Percentiles rank a stretch among this genome's conserved stretches.
Conservation (phyloP, 1,140 invertebrate genomes). For the Brachionus asplanchnoidis region DNA sequence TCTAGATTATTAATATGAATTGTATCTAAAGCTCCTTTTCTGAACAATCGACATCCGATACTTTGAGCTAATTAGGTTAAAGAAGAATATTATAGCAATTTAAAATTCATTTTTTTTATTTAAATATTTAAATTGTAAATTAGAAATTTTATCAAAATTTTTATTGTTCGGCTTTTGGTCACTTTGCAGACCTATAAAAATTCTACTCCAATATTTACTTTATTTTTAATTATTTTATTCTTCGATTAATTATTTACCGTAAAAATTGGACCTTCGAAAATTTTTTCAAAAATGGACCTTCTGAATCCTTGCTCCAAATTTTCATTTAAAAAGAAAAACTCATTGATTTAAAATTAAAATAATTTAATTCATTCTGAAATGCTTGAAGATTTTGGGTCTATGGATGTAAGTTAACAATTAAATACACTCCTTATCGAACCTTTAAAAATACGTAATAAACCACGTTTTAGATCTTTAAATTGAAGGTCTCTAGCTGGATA, state of each 20-base stretch:
- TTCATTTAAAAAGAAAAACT: not conserved
- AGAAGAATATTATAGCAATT: not conserved
- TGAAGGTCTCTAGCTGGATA: not conserved
- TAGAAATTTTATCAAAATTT: not conserved
- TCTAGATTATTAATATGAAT: not conserved
- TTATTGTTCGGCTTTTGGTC: not conserved
- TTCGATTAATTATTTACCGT: not conserved
- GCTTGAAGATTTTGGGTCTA: not conserved
- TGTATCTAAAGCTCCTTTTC: not conserved
- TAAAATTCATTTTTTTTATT: constrained; percentile 7
- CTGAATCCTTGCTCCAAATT: not conserved
- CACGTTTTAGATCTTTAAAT: not conserved
- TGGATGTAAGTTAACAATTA: not conserved
- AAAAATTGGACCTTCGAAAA: not conserved
- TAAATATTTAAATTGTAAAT: constrained; percentile 7
- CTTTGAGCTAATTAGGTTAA: not conserved
- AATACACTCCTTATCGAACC: not conserved
- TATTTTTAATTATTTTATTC: not conserved
- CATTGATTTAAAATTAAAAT: not conserved
- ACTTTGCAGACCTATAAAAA: not conserved
- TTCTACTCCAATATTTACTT: not conserved
- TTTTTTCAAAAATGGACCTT: not conserved
- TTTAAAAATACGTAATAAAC: not conserved
- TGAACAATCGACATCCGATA: not conserved
- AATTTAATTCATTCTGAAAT: not conserved